phyloP scores from a whole-genome alignment of 1,140 invertebrate genomes.

The Vanessa atalanta region DNA sequence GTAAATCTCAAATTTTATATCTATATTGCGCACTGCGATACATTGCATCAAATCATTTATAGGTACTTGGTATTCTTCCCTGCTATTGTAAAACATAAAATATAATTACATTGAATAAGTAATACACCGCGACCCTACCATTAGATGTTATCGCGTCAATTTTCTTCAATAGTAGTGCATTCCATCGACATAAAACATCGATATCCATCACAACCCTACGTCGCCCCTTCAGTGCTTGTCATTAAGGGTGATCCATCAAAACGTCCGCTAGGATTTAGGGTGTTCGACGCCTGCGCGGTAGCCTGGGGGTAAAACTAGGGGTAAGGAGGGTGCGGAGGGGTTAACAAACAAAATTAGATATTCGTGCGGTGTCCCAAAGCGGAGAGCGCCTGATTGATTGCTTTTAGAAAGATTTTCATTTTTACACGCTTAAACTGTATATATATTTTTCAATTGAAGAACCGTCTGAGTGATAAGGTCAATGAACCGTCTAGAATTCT shows the following conservation, averaged over 20 bases:
- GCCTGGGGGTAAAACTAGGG: conserved; percentile 40
- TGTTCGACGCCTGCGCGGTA: conserved; percentile 67
- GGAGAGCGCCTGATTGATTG: conserved; percentile 75
- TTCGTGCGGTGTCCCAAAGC: conserved; percentile 75
- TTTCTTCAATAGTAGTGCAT: conserved; percentile 40
- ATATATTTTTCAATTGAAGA: conserved; percentile 10
- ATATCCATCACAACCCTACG: conserved; percentile 47
- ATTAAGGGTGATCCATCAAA: conserved; percentile 81
- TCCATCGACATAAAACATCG: conserved; percentile 53
- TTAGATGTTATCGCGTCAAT: conserved; percentile 54
- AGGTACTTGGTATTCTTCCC: neutral
- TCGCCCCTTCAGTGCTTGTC: conserved; percentile 73
- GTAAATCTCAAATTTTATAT: no score
- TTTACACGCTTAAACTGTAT: conserved; percentile 38
- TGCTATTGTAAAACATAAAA: neutral
- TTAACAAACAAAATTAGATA: conserved; percentile 79
- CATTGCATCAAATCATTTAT: neutral
- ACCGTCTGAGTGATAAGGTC: conserved; percentile 10
- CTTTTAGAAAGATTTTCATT: conserved; percentile 67
- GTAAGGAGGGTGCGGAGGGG: conserved; percentile 33
- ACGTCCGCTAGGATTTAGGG: conserved; percentile 77
- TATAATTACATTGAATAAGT: neutral
- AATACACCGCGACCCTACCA: conserved; percentile 14
- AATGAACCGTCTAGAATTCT: conserved; percentile 19
- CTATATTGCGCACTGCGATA: no score